These are phyloP conservation scores for Paragorgia papillata DNA, from an alignment of 92 coral and sea anemone genomes.

Conservation along the genomic window DNA sequence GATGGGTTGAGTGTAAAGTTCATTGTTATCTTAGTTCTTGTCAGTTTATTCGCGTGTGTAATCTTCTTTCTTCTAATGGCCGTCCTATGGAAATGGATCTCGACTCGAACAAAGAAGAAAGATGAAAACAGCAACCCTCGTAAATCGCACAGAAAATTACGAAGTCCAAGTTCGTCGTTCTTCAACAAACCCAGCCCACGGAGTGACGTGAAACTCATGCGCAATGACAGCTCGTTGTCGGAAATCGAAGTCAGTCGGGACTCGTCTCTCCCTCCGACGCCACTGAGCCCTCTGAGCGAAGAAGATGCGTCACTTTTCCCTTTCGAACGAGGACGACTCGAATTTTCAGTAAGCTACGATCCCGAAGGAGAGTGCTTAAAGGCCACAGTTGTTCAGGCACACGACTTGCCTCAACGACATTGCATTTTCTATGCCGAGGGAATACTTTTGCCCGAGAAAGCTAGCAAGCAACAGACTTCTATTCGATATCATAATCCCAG, in stretches of 20 bases:
- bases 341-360: constrained; percentile 75
- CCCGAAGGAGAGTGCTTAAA: constrained; percentile 68
- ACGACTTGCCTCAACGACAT: constrained; percentile 56
- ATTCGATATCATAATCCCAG: constrained; percentile 69
- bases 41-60: background rate
- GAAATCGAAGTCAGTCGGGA: constrained; percentile 62
- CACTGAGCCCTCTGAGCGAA: constrained; percentile 69
- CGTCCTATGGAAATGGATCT: background rate
- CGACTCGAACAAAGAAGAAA: background rate
- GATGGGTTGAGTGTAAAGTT: background rate
- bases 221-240: constrained; percentile 89
- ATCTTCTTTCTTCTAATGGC: constrained; percentile 12
- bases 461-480: constrained; percentile 75
- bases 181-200: background rate
- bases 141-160: too few species aligned
- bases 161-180: too few species aligned
- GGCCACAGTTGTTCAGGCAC: constrained; percentile 64
- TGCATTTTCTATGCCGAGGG: constrained; percentile 79
- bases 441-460: constrained; percentile 72
- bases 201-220: constrained; percentile 78
- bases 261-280: constrained; percentile 48
- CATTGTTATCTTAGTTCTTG: constrained; percentile 9
- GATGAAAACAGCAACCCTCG: background rate
- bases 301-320: constrained; percentile 62
- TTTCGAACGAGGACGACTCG: constrained; percentile 72